A percentile compares a stretch with the other conserved stretches of the same genome.
Evolutionary conservation across 2,888 invertebrate genomes (phyloP).

Genomic region (Lepidocyrtoides sp.): DNA sequence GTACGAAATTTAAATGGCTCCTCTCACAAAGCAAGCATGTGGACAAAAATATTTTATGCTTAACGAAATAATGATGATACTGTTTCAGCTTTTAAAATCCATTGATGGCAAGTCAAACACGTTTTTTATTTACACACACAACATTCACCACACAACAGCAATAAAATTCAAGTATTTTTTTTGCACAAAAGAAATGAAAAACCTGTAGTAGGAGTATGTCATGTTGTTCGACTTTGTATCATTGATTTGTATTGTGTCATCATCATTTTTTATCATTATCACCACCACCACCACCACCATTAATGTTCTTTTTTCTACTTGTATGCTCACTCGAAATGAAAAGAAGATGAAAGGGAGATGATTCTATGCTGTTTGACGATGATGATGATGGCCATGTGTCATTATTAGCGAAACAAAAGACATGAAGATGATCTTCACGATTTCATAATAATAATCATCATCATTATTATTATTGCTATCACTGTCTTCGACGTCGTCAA

Average conservation of each 20-base stretch:
- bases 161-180: not conserved
- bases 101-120: slow-evolving; percentile 17
- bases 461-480: no score
- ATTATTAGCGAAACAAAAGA: slow-evolving; percentile 56
- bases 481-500: no score
- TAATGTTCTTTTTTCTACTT: not conserved
- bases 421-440: slow-evolving; percentile 61
- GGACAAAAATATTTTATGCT: not conserved
- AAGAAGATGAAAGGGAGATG: not conserved
- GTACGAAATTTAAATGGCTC: not conserved
- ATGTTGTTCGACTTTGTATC: slow-evolving; percentile 18
- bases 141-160: not conserved
- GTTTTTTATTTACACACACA: not conserved
- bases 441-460: slow-evolving; percentile 55
- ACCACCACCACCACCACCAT: not conserved
- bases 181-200: not conserved
- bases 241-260: not conserved
- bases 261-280: not conserved
- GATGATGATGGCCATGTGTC: slow-evolving; percentile 43
- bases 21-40: not conserved
- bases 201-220: slow-evolving; percentile 8
- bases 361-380: not conserved
- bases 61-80: not conserved
- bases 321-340: not conserved
- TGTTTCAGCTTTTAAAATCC: not conserved